phyloP scores from a whole-genome alignment of 2,797 vertebrate species.

The Squalus acanthias region DNA sequence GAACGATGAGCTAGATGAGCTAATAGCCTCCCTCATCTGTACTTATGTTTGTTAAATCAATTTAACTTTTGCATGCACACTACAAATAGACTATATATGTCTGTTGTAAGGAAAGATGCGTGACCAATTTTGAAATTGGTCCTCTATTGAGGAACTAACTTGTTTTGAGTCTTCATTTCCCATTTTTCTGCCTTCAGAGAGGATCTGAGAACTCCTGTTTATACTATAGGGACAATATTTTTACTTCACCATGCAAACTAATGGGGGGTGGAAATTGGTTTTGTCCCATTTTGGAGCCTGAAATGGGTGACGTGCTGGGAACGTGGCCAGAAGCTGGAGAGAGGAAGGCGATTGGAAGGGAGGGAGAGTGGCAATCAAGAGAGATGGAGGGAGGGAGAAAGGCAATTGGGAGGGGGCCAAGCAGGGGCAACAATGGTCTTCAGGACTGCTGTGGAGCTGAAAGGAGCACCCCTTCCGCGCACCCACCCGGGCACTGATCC shows the following conservation, averaged over 20 bases:
- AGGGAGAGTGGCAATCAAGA: not conserved
- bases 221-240: not conserved
- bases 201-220: conserved; percentile 21
- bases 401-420: not conserved
- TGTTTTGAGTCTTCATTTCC: not conserved
- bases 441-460: too few species aligned
- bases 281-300: not conserved
- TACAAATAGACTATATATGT: not conserved
- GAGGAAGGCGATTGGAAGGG: not conserved
- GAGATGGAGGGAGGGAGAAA: too few species aligned
- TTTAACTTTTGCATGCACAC: not conserved
- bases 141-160: not conserved
- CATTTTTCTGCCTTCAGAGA: conserved; percentile 14
- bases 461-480: not conserved
- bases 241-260: not conserved
- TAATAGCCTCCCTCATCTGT: not conserved
- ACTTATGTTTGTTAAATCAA: not conserved
- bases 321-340: not conserved
- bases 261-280: not conserved
- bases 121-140: conserved; percentile 11
- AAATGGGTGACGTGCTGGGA: not conserved
- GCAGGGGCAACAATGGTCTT: not conserved
- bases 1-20: not conserved
- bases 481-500: not conserved
- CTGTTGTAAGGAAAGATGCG: too few species aligned